phyloP scores from a whole-genome alignment of 2,888 invertebrate genomes.

The Nineta flava region DNA sequence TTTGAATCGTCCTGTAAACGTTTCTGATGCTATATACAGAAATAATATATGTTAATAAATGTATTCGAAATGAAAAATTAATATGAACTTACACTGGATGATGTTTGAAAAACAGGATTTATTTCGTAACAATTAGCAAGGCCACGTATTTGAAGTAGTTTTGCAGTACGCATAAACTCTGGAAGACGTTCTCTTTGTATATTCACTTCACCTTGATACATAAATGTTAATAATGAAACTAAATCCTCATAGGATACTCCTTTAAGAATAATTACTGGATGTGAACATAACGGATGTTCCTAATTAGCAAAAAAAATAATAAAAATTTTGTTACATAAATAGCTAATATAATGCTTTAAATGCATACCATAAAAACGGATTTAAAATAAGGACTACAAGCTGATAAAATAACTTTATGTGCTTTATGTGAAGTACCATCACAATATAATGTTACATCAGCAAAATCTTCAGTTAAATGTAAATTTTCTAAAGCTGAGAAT shows the following conservation, averaged over 20 bases:
- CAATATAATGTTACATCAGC: slow-evolving; percentile 59
- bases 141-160: slow-evolving; percentile 49
- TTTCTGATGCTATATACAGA: neutral
- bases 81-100: neutral
- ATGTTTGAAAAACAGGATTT: neutral
- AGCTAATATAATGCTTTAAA: neutral
- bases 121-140: slow-evolving; percentile 18
- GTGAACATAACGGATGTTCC: slow-evolving; percentile 38
- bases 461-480: slow-evolving; percentile 51
- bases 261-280: slow-evolving; percentile 55
- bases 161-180: slow-evolving; percentile 49
- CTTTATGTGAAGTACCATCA: slow-evolving; percentile 54
- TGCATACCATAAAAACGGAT: slow-evolving; percentile 48
- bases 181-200: slow-evolving; percentile 48
- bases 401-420: slow-evolving; percentile 58
- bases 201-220: slow-evolving; percentile 58
- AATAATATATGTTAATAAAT: neutral
- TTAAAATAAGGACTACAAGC: slow-evolving; percentile 62
- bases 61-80: neutral
- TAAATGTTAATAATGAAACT: slow-evolving; percentile 48
- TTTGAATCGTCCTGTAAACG: neutral
- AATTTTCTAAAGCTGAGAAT: slow-evolving; percentile 49
- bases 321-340: neutral
- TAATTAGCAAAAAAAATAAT: neutral
- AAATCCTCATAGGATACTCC: slow-evolving; percentile 51